Conservation (phyloP, 2,113 vertebrate genomes). For the Vombatus ursinus region DNA sequence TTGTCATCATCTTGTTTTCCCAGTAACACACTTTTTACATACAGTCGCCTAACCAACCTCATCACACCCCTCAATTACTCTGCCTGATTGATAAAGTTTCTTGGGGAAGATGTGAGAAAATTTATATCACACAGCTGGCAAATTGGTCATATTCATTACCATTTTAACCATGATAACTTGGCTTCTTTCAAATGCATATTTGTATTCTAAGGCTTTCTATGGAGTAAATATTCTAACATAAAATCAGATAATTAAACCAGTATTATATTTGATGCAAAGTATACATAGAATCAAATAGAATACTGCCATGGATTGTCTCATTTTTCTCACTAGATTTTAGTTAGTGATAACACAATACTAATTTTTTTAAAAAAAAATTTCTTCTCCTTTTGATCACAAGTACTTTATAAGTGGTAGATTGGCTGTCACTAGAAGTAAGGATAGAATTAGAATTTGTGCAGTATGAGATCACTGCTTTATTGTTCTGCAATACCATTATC, state of each 20-base stretch:
- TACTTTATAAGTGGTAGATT: neutral
- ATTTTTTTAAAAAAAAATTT: constrained; percentile 9
- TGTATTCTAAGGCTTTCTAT: constrained; percentile 39
- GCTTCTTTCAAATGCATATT: constrained; percentile 48
- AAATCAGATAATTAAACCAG: neutral
- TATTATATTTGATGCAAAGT: constrained; percentile 35
- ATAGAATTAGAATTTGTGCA: neutral
- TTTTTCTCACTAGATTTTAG: neutral
- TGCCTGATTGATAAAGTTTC: constrained; percentile 27
- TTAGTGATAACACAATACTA: neutral
- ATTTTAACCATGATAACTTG: constrained; percentile 63
- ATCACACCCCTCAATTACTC: neutral
- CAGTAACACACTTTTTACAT: neutral
- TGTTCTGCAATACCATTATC: neutral
- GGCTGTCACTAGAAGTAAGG: neutral
- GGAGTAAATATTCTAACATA: constrained; percentile 25
- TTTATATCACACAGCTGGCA: constrained; percentile 39
- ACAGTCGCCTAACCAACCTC: constrained; percentile 9
- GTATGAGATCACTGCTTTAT: too few relatives aligned
- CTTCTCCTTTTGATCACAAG: neutral
- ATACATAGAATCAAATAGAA: neutral
- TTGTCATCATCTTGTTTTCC: neutral
- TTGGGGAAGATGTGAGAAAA: constrained; percentile 16
- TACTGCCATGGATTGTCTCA: neutral
- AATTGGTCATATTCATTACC: constrained; percentile 48